Evolutionary conservation across 2,888 invertebrate species (phyloP), one percentile per base, ranked within the genome.

Genomic region (Parnassius smintheus): DNA sequence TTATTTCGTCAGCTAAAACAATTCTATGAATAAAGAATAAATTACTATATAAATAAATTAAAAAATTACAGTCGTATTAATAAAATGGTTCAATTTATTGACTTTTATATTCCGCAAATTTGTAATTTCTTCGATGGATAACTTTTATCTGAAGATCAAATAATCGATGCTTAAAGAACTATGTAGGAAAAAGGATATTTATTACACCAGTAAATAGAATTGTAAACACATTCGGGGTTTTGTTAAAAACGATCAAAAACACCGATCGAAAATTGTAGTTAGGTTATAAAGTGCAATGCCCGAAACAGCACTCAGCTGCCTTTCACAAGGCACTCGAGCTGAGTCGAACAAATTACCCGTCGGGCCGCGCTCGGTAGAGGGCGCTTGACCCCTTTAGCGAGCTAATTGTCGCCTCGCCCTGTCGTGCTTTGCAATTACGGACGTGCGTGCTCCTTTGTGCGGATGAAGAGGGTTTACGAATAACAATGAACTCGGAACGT

Each of bases 321-420:
- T 56, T 55, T 66, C 60, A 13, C 49, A 13, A 49, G 56, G 68
- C 64, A 74, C 72, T 57, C n/a, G 55, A 51, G 49, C n/a, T 61
- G 66, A 71, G 74, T 72, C 75, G 75, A 75, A 74, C 79, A 77
- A 80, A 80, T 82, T 77, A 77, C 71, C 74, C 75, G 76, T 65
- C 74, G 73, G 42, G n/a, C 55, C 11, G 22, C 75, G 62, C 56
- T 57, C 52, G 58, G 46, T 59, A 56, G 59, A 70, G 70, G 65
- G 64, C 70, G 60, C 68, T 85, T 82, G 86, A 86, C 85, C 86
- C 72, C 70, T 76, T 82, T 65, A 70, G 69, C 71, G 57, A 59
- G 63, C 67, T 67, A 70, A 70, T 68, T 70, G 70, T 69, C 60
- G 49, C 48, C 52, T 25, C 52, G 45, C 41, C 22, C 46, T 57